phyloP scores from a whole-genome alignment of 2,888 invertebrate species.

The Camponotus fellah region DNA sequence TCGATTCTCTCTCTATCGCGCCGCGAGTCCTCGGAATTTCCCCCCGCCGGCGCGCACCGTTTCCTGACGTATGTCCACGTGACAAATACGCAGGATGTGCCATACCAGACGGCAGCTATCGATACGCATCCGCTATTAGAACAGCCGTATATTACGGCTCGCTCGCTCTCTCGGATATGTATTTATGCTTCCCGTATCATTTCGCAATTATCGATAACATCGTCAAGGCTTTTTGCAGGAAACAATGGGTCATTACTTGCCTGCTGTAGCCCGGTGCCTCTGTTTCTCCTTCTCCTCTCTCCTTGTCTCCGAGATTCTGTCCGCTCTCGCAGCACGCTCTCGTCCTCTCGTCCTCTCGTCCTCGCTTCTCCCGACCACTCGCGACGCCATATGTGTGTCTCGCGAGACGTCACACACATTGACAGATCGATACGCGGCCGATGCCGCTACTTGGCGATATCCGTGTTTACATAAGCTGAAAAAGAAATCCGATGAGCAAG shows the following conservation, averaged over 20 bases:
- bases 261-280: slow-evolving; percentile 65
- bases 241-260: slow-evolving; percentile 85
- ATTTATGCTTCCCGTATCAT: slow-evolving; percentile 85
- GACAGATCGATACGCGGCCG: slow-evolving; percentile 27
- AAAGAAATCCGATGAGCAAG: not conserved
- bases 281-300: slow-evolving; percentile 46
- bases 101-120: slow-evolving; percentile 79
- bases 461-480: slow-evolving; percentile 27
- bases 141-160: slow-evolving; percentile 78
- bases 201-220: slow-evolving; percentile 86
- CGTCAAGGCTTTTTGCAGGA: slow-evolving; percentile 85
- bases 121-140: slow-evolving; percentile 81
- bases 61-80: slow-evolving; percentile 67
- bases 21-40: slow-evolving; percentile 32
- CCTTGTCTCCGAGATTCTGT: slow-evolving; percentile 24
- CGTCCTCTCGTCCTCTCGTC: slow-evolving; percentile 34
- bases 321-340: slow-evolving; percentile 40
- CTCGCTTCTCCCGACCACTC: slow-evolving; percentile 46
- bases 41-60: slow-evolving; percentile 1
- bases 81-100: slow-evolving; percentile 82
- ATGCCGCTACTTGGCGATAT: not conserved
- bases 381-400: slow-evolving; percentile 37
- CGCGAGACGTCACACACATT: slow-evolving; percentile 41
- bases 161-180: slow-evolving; percentile 78
- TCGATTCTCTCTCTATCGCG: slow-evolving; percentile 61